Evolutionary conservation across 2,113 vertebrate species (phyloP), one percentile per base, ranked within the genome.

Genomic region (Apistogramma diplotaenia): DNA sequence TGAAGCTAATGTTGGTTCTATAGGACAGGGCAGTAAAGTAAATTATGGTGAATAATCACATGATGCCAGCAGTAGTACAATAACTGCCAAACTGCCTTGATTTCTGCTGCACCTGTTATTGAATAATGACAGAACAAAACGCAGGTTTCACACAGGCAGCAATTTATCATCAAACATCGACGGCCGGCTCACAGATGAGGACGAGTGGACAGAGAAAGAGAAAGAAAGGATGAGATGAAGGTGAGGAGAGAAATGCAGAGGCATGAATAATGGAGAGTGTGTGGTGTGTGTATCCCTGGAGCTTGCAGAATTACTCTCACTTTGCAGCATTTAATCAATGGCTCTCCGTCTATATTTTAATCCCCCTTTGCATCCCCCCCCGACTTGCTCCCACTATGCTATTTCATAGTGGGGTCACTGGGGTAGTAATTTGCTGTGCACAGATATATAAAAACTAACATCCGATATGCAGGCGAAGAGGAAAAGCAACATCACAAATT

Each of bases 281-380:
- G 87, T 67, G 74, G 85, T 77, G 76, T 89, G 85, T 89, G 85
- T 92, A 89, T 91, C 93, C 91, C 92, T 92, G 85, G 58, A 27
- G 88, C 90, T 89, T 51, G 11, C 83, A 85, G 91, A 95, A 94
- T 93, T 93, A 93, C 91, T 93, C 90, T 90, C 92, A 93, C 93
- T 93, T 93, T 93, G 84, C 90, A 92, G 92, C 93, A 91, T 94
- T 95, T 94, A 95, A 95, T 95, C 94, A 94, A 94, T 94, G 90
- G 76, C 86, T 89, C 85, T 90, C 74, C 82, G 76, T 76, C 75
- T 91, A 90, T 90, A 90, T 91, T 90, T 89, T 87, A 91, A 88
- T 79, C 84, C 86, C 85, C 59, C 76, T 83, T 43, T 57, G 33
- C 43, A 70, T 76, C n/a, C 60, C 77, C 56, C 79, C 77, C 74